Percentiles rank a stretch among this genome's conserved stretches.
phyloP scores from a whole-genome alignment of 2,888 invertebrate species.

The Clepsis dumicolana region DNA sequence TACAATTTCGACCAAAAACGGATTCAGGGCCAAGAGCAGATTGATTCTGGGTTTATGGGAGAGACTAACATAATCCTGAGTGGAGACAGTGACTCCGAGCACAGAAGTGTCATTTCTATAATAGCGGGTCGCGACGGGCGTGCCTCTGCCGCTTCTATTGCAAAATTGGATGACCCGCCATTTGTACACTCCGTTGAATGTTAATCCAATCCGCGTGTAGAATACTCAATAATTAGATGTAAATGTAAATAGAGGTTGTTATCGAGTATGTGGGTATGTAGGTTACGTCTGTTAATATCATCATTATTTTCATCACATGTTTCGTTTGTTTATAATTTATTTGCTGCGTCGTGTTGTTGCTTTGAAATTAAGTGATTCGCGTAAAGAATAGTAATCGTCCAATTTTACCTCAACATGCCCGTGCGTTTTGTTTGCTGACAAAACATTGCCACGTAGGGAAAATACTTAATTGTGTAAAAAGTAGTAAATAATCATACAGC shows the following conservation, averaged over 20 bases:
- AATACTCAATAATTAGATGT: slow-evolving; percentile 32
- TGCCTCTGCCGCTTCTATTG: slow-evolving; percentile 68
- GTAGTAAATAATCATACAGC: slow-evolving; percentile 41
- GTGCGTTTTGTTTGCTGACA: not conserved
- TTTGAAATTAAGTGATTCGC: not conserved
- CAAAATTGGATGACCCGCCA: slow-evolving; percentile 70
- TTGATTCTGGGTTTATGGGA: slow-evolving; percentile 79
- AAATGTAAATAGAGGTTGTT: slow-evolving; percentile 34
- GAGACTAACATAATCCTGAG: slow-evolving; percentile 81
- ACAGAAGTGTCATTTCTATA: slow-evolving; percentile 81
- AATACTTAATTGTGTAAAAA: slow-evolving; percentile 35
- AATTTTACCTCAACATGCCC: slow-evolving; percentile 25
- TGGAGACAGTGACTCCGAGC: slow-evolving; percentile 82
- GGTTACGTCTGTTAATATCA: slow-evolving; percentile 18
- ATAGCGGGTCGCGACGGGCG: slow-evolving; percentile 74
- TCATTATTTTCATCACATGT: slow-evolving; percentile 15
- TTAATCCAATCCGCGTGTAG: slow-evolving; percentile 50
- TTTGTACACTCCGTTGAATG: slow-evolving; percentile 76
- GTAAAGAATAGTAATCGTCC: slow-evolving; percentile 10
- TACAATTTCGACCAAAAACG: slow-evolving; percentile 64
- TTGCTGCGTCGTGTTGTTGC: slow-evolving; percentile 10
- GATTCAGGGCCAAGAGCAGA: slow-evolving; percentile 68
- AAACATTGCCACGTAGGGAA: slow-evolving; percentile 6
- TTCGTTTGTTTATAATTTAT: slow-evolving; percentile 6
- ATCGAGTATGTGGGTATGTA: slow-evolving; percentile 33